phyloP scores from a whole-genome alignment of 1,140 invertebrate species.

The Temnothorax curvispinosus region DNA sequence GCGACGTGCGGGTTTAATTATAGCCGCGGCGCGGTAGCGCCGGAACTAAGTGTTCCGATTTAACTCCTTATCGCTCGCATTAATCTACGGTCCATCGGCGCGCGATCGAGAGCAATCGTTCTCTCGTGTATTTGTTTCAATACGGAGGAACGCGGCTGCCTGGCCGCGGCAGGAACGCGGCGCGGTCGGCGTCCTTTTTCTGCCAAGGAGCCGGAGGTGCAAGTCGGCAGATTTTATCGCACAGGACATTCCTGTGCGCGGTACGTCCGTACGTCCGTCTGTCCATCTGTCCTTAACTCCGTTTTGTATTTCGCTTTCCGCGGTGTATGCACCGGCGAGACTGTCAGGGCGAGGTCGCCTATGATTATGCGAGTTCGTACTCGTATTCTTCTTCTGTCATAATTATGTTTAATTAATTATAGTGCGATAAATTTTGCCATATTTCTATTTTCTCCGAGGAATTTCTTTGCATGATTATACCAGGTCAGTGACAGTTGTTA shows the following conservation, averaged over 20 bases:
- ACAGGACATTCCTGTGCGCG: constrained; percentile 73
- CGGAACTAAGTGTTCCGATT: constrained; percentile 44
- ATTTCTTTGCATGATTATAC: background rate
- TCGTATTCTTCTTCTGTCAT: background rate
- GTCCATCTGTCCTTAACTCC: constrained; percentile 59
- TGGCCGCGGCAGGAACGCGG: background rate
- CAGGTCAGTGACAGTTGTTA: background rate
- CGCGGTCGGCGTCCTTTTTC: constrained; percentile 55
- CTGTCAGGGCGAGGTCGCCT: constrained; percentile 22
- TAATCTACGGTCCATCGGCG: constrained; percentile 41
- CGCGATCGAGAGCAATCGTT: constrained; percentile 40
- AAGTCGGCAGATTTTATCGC: constrained; percentile 75
- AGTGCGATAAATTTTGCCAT: background rate
- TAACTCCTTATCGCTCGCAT: constrained; percentile 47
- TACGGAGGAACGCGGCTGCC: constrained; percentile 40
- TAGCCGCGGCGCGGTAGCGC: constrained; percentile 25
- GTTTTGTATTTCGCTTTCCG: constrained; percentile 72
- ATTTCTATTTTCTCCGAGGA: background rate
- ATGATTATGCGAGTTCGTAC: constrained; percentile 44
- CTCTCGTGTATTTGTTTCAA: constrained; percentile 53
- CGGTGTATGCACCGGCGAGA: constrained; percentile 28
- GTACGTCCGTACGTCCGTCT: constrained; percentile 63
- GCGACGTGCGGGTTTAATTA: constrained; percentile 31
- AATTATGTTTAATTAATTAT: constrained; percentile 1
- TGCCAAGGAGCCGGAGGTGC: constrained; percentile 67